Evolutionary conservation across 2,888 invertebrate genomes (phyloP).

Genomic region (Mesochorus sp.): DNA sequence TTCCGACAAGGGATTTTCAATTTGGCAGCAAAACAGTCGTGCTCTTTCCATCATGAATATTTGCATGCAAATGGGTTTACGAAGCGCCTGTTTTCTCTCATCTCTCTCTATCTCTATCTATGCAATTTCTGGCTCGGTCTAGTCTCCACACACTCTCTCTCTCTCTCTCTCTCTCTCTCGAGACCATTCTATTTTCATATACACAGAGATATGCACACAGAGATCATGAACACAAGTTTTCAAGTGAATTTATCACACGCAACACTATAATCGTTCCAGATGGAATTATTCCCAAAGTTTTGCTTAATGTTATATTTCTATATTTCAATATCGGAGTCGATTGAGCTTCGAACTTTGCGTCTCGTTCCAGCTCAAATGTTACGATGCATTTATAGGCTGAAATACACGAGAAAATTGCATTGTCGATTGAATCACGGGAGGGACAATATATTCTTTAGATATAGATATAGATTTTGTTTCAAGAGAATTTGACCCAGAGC

Average conservation of each 20-base stretch:
- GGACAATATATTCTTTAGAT: too few relatives aligned
- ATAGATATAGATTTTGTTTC: too few relatives aligned
- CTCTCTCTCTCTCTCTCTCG: not conserved
- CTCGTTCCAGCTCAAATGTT: too few relatives aligned
- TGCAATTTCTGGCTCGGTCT: conserved; percentile 6
- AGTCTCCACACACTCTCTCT: not conserved
- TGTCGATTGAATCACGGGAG: too few relatives aligned
- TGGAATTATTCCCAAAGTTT: not conserved
- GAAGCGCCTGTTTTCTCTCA: conserved; percentile 14
- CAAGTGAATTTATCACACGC: conserved; percentile 1
- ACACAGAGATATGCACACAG: not conserved
- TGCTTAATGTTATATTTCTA: not conserved
- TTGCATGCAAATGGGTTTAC: conserved; percentile 61
- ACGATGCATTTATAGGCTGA: too few relatives aligned
- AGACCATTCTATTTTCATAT: too few relatives aligned
- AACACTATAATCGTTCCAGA: conserved; percentile 5
- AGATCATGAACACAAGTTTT: not conserved
- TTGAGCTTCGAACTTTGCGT: not conserved
- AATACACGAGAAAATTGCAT: too few relatives aligned
- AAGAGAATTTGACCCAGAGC: too few relatives aligned
- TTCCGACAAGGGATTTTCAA: conserved; percentile 56
- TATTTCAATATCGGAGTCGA: not conserved
- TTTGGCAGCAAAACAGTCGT: conserved; percentile 48
- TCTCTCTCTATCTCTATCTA: conserved; percentile 13
- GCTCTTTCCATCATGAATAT: conserved; percentile 54